Base-by-base conservation (phyloP, 23 tunicate genomes). In the Halocynthia roretzi region DNA sequence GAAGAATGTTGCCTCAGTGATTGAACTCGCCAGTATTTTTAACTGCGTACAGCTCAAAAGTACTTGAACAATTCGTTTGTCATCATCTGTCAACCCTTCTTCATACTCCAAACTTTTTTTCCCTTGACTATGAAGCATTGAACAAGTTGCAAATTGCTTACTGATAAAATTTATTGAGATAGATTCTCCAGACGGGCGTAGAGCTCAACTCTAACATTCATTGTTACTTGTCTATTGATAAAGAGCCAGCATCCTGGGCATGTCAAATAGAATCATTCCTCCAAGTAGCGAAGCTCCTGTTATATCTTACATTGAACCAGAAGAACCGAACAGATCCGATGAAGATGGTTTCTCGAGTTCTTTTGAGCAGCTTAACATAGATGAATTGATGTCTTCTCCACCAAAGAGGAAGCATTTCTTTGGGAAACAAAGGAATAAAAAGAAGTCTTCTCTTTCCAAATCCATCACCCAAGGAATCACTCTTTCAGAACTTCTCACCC, bases 51-150 rank as follows among this genome's bases (percentile, higher is more conserved):
- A 86, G 51, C 84, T 92, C n/a, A 67, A 55, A 61, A 52, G 79
- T 11, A 63, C 93, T 6, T 92, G 49, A 80, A 20, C 92, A 92
- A 77, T 92, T 92, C 55, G 31, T 75, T 20, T 77, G 81, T 51
- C 87, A 86, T 40, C 75, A 92, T 68, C 81, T 92, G 2, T 76
- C 86, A 5, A 77, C 87, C 5, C 57, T 92, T 40, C 71, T 92
- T 67, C 83, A 82, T 65, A 86, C 98, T 6, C 82, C 85, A 8
- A 7, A 75, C 44, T 92, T 92, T 63, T 80, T 75, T 75, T 60
- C 71, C 54, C 67, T 82, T 61, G 93, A 92, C 7, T 66, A 78
- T 14, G 78, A 81, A 19, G 53, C 70, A 5, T 72, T 90, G 51
- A 83, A 81, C 8, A 72, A 85, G 55, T 21, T 85, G 56, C 86